Base-by-base conservation (phyloP, 2,113 vertebrate species). In the Limanda limanda region DNA sequence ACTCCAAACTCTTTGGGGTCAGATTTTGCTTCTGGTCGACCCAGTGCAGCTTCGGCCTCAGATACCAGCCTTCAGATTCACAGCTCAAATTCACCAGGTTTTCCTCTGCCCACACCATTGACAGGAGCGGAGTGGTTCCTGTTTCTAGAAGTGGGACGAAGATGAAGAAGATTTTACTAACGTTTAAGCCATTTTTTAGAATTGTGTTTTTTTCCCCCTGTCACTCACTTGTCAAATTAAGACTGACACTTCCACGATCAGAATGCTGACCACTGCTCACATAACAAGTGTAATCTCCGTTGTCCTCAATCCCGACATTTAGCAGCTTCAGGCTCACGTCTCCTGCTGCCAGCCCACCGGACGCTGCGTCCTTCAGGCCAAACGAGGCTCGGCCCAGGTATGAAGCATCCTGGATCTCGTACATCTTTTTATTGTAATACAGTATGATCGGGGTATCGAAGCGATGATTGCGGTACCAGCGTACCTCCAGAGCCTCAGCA, bases 21-120 rank as follows among this genome's bases (percentile, higher is more conserved):
- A 90, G 62, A 47, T 2, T 3, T 0, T 3, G 1, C 1, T 60
- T 54, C 4, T 27, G 31, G 35, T 78, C 45, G 0, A 15, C 85
- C 92, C 91, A 94, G 1, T 0, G 12, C 48, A 94, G 48, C 8
- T 1, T 37, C 0, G 94, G 94, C 47, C 62, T 0, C 12, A 93
- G 94, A 55, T 73, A 60, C 93, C 94, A 94, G 10, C 92, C 91
- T 24, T 75, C 62, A 63, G 94, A 92, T 45, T 76, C 71, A 79
- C 92, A 94, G 89, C 89, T 93, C 64, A 93, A 45, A 8, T 94
- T 93, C 18, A 82, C 5, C 12, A 2, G 21, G 24, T 82, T 68
- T 3, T 63, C 42, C 4, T 78, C 67, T 23, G 0, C 31, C 64
- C 18, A 59, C 13, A 0, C 12, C 1, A 58, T 25, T 15, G 88